A percentile compares a stretch with the other conserved stretches of the same genome.
Conservation (phyloP, 2,888 invertebrate species). For the Phortica magna region DNA sequence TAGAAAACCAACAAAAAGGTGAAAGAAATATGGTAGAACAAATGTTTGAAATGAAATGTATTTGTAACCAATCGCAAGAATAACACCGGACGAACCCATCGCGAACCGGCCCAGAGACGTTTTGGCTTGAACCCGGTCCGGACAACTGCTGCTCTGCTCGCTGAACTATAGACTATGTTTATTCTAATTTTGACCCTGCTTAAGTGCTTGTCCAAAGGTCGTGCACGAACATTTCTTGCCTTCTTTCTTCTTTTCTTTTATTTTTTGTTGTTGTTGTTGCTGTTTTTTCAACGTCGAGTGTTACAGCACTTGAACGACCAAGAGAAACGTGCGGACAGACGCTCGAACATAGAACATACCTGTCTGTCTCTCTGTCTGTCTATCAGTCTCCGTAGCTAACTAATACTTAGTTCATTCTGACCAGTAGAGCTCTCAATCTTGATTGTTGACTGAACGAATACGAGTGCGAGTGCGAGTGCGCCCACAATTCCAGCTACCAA, state of each 20-base stretch:
- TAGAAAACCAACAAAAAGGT: slow-evolving; percentile 55
- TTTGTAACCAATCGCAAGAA: slow-evolving; percentile 72
- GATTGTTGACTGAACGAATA: slow-evolving; percentile 43
- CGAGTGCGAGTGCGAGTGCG: slow-evolving; percentile 36
- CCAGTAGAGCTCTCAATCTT: slow-evolving; percentile 55
- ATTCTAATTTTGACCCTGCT: slow-evolving; percentile 73
- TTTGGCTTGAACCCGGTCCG: slow-evolving; percentile 21
- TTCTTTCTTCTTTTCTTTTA: not conserved
- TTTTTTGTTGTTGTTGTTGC: not conserved
- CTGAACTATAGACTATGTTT: slow-evolving; percentile 55
- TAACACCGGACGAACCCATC: slow-evolving; percentile 48
- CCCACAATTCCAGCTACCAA: slow-evolving; percentile 47
- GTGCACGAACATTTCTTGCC: not conserved
- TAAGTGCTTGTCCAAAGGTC: slow-evolving; percentile 56
- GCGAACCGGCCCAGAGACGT: slow-evolving; percentile 13
- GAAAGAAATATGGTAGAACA: slow-evolving; percentile 20
- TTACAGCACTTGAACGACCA: slow-evolving; percentile 65
- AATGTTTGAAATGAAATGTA: slow-evolving; percentile 43
- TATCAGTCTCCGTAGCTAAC: not conserved
- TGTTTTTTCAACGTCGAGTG: slow-evolving; percentile 29
- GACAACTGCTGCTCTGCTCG: not conserved
- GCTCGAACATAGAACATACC: slow-evolving; percentile 14
- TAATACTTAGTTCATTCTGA: slow-evolving; percentile 40
- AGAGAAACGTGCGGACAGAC: slow-evolving; percentile 1
- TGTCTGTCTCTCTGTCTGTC: slow-evolving; percentile 18